Conservation (phyloP, 1,140 invertebrate species). For the Neotoxoptera formosana region DNA sequence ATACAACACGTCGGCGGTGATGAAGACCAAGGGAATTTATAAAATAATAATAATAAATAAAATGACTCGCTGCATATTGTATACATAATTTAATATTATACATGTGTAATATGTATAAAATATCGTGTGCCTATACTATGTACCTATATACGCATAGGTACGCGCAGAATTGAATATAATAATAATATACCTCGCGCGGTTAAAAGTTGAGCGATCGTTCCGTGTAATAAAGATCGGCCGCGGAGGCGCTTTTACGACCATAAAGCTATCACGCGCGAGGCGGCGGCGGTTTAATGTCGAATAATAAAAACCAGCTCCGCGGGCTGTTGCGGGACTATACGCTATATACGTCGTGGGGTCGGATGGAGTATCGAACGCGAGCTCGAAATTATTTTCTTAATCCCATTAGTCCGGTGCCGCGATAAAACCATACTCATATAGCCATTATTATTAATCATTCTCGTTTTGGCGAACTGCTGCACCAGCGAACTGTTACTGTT, state of each 20-base stretch:
- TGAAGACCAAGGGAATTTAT: neutral
- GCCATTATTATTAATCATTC: conserved; percentile 6
- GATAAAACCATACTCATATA: conserved; percentile 40
- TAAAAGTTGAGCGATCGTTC: conserved; percentile 14
- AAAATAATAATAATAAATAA: neutral
- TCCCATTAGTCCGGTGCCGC: conserved; percentile 34
- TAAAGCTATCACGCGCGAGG: conserved; percentile 32
- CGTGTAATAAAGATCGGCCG: conserved; percentile 19
- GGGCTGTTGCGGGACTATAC: neutral
- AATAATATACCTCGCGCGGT: neutral
- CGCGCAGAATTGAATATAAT: neutral
- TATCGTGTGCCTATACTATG: neutral
- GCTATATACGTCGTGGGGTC: neutral
- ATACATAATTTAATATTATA: neutral
- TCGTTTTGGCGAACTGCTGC: neutral
- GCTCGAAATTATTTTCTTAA: conserved; percentile 46
- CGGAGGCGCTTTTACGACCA: conserved; percentile 45
- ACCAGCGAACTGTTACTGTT: neutral
- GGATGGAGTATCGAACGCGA: neutral
- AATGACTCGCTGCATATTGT: neutral
- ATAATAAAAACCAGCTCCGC: conserved; percentile 40
- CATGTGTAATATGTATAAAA: neutral
- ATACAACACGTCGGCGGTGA: neutral
- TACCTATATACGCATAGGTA: neutral
- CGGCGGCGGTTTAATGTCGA: conserved; percentile 2